phyloP scores from a whole-genome alignment of 37 sponge, comb jelly and placozoan genomes.

The Aphrocallistes beatrix region DNA sequence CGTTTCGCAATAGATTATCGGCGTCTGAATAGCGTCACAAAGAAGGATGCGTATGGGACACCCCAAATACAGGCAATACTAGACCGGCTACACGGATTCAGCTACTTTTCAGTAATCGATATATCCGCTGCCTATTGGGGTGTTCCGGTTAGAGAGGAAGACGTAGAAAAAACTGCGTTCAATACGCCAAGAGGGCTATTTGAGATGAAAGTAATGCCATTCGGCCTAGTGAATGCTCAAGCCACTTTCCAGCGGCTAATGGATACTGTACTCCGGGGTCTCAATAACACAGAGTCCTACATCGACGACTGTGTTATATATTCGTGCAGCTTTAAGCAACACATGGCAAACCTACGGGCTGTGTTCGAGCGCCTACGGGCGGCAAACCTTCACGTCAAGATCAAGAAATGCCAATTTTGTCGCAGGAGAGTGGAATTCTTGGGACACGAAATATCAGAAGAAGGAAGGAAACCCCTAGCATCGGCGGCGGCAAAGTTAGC shows the following conservation, averaged over 20 bases:
- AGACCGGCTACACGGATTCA: not conserved
- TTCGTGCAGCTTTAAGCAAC: too few relatives aligned
- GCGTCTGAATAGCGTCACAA: not conserved
- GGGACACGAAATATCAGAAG: too few relatives aligned
- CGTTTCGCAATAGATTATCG: slow-evolving; percentile 19
- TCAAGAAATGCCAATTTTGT: too few relatives aligned
- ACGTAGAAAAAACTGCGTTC: slow-evolving; percentile 18
- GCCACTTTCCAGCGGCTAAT: slow-evolving; percentile 26
- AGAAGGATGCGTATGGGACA: slow-evolving; percentile 10
- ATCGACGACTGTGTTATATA: slow-evolving; percentile 20
- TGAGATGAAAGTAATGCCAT: not conserved
- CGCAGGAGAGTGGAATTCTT: too few relatives aligned
- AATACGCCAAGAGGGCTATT: slow-evolving; percentile 21
- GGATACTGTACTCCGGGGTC: not conserved
- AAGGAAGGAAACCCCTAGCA: too few relatives aligned
- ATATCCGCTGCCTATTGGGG: slow-evolving; percentile 24
- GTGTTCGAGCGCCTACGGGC: too few relatives aligned
- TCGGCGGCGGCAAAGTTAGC: too few relatives aligned
- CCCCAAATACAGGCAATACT: slow-evolving; percentile 14
- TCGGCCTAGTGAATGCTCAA: slow-evolving; percentile 14
- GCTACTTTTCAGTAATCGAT: slow-evolving; percentile 1
- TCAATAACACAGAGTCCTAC: not conserved
- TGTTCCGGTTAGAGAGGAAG: not conserved
- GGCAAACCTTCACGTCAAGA: too few relatives aligned
- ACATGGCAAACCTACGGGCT: too few relatives aligned